A percentile compares a stretch with the other conserved stretches of the same genome.
Conservation (phyloP, 2,113 vertebrate genomes). For the Myiozetetes cayanensis region DNA sequence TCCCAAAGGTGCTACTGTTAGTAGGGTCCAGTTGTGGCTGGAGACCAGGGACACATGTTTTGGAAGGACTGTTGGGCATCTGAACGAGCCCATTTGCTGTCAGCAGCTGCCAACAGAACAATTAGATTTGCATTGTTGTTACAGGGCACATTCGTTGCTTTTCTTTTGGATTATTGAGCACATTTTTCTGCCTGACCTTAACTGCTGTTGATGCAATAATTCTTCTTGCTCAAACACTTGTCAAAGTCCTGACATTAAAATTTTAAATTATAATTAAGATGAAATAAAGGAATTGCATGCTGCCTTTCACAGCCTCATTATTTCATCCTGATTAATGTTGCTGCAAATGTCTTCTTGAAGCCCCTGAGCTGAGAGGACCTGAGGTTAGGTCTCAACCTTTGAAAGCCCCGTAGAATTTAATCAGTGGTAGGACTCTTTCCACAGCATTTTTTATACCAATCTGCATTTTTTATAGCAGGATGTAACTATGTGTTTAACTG, state of each 20-base stretch:
- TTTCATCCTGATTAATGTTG: constrained; percentile 48
- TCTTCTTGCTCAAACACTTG: constrained; percentile 26
- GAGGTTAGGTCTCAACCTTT: constrained; percentile 10
- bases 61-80: rapidly evolving
- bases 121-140: neutral
- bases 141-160: neutral
- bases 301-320: constrained; percentile 30
- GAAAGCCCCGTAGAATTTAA: constrained; percentile 6
- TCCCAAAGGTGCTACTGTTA: neutral
- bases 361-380: neutral
- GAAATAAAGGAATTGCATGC: constrained; percentile 20
- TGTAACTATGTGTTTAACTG: neutral
- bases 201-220: constrained; percentile 26
- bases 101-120: neutral
- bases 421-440: neutral
- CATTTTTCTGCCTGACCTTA: constrained; percentile 3
- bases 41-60: neutral
- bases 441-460: neutral
- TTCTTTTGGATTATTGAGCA: neutral
- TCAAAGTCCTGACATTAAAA: constrained; percentile 44
- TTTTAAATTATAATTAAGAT: constrained; percentile 57
- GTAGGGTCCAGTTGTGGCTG: neutral
- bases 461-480: neutral
- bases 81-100: neutral
- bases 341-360: neutral